Evolutionary conservation across 2,888 invertebrate genomes (phyloP), one percentile per base, ranked within the genome.

Genomic region (Lucinisca nassula): DNA sequence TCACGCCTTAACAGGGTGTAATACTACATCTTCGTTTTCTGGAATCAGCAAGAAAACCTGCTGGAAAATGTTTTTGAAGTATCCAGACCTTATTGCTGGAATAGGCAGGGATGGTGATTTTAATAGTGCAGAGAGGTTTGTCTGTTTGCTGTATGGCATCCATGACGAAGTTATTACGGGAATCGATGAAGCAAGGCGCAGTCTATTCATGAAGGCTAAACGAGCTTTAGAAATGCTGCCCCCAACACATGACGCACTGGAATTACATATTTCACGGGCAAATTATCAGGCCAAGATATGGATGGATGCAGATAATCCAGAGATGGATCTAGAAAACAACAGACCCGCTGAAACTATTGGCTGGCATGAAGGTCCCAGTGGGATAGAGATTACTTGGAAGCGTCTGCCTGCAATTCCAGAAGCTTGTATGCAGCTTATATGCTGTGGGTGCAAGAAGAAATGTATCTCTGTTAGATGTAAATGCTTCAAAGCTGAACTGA

Each of bases 371-470:
- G 73, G 73, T 37, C 35, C 40, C 24, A 61, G 61, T 17, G 77
- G 67, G 40, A 6, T 82, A 38, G 81, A 81, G 78, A 51, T 83
- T 21, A 83, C 86, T 35, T 83, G 85, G 85, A 78, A 27, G 27
- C 51, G 70, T 27, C 61, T 76, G 38, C 82, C 79, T 61, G 32
- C 88, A 24, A 75, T 86, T 8, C 88, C 80, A 30, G 55, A 24
- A 0, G 75, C 84, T 0, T 85, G 77, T 67, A 40, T 79, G 35
- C 76, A 79, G 73, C 67, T 88, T 6, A 40, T 58, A 21, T 70
- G 72, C 51, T 85, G 85, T 40, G 81, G 85, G 4, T 85, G 85
- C 67, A 80, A 85, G 51, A 85, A 51, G n/a, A 84, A 79, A 37
- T 84, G 79, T 35, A 38, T 8, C 27, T 58, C 73, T 38, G 49